Evolutionary conservation across 2,797 vertebrate species (phyloP), one percentile per base, ranked within the genome.

Genomic region (Lophotriccus pileatus): DNA sequence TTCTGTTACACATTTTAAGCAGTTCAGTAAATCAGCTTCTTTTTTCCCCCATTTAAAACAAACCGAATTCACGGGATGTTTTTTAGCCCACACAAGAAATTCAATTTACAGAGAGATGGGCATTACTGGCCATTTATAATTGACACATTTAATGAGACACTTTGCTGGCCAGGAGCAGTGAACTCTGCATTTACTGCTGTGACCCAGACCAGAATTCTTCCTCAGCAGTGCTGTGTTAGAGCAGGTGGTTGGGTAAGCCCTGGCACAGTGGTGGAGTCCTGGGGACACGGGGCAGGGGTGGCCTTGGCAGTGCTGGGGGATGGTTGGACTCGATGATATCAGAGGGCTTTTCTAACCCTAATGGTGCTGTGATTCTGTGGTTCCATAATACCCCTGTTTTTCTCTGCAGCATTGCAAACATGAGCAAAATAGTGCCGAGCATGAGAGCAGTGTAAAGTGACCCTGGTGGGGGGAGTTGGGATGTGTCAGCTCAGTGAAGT

Each of bases 221-320:
- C 47, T 44, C 8, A 12, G 44, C 7, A 1, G 8, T n/a, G 2
- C 55, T 10, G 0, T 2, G 2, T 14, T 67, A 39, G 44, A 84
- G 36, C 69, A 63, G 39, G 19, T 9, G 25, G 28, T 1, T 79
- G 68, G 75, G 12, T 22, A 30, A 56, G 36, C 63, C 70, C 56
- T 82, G 70, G 49, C 49, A 28, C 43, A n/a, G 23, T 3, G 41
- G 27, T 49, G 78, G 55, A 28, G 30, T 82, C 55, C 27, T 10
- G 39, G 64, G 36, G 28, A 63, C 18, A 3, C 9, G 50, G 62
- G 43, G 50, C 23, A 9, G 56, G 37, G 36, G 14, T 83, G 64
- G 28, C 56, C 28, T 50, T 44, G 50, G 63, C 32, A 28, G 20
- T n/a, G 23, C 4, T 70, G 58, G 11, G 43, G 62, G 28, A 22